Conservation (phyloP, 1,140 invertebrate genomes). For the Heliothis subflexa region DNA sequence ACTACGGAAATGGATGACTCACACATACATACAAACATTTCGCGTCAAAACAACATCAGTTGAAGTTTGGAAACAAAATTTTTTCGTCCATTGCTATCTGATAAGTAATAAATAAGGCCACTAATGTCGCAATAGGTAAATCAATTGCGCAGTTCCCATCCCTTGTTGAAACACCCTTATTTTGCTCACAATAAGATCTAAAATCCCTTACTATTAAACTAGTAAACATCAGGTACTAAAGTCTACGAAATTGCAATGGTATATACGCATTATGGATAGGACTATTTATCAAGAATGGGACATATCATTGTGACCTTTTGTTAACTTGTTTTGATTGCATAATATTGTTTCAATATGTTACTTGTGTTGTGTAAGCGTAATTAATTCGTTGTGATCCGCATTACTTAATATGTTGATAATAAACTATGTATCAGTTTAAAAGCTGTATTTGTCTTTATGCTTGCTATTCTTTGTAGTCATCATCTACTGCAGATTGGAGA, state of each 20-base stretch:
- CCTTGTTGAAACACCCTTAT: conserved; percentile 21
- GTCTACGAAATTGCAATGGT: neutral
- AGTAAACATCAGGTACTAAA: neutral
- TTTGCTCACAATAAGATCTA: neutral
- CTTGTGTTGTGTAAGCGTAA: neutral
- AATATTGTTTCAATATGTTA: conserved; percentile 6
- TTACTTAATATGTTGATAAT: neutral
- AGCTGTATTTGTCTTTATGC: no score
- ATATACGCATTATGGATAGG: neutral
- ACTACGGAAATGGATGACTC: conserved; percentile 5
- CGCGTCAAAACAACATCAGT: neutral
- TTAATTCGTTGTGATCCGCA: neutral
- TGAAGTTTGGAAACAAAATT: neutral
- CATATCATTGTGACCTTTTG: neutral
- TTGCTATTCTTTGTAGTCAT: no score
- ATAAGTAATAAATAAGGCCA: conserved; percentile 15
- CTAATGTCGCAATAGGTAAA: conserved; percentile 28
- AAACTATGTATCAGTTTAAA: no score
- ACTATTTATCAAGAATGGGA: neutral
- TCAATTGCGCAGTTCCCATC: conserved; percentile 24
- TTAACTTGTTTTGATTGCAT: conserved; percentile 9
- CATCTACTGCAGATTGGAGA: no score
- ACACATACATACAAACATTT: neutral
- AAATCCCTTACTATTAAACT: neutral
- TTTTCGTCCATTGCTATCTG: conserved; percentile 1